These are phyloP conservation scores for Melieria picta DNA, from an alignment of 2,888 invertebrate species.

Conservation along the genomic window DNA sequence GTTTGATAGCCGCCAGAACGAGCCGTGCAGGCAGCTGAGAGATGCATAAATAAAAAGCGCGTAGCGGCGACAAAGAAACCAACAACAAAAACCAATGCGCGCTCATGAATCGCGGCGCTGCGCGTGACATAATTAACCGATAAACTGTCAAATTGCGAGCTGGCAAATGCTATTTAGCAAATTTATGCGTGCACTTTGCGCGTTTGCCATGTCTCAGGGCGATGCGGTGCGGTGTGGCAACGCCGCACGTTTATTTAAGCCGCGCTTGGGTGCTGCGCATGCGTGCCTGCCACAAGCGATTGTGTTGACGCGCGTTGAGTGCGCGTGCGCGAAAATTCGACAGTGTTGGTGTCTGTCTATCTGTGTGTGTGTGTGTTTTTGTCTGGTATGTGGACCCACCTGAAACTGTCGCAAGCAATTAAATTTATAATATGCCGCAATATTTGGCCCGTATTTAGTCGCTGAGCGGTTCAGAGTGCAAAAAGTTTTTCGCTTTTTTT, in stretches of 20 bases:
- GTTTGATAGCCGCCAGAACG: too few species aligned
- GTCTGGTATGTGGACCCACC: constrained; percentile 18
- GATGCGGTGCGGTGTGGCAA: neutral
- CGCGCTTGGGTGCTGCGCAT: constrained; percentile 13
- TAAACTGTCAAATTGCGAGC: constrained; percentile 47
- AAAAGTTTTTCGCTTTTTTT: too few species aligned
- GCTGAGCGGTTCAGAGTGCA: too few species aligned
- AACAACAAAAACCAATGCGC: too few species aligned
- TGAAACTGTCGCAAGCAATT: constrained; percentile 25
- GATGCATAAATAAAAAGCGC: too few species aligned
- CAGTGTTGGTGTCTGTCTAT: neutral
- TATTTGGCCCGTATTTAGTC: too few species aligned
- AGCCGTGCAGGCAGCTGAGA: too few species aligned
- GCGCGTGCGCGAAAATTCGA: constrained; percentile 15
- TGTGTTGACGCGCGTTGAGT: constrained; percentile 22
- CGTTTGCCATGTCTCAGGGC: neutral
- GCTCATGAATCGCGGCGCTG: neutral
- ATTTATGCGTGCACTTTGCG: constrained; percentile 44
- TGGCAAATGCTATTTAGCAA: constrained; percentile 45
- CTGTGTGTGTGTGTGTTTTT: neutral
- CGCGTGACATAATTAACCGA: constrained; percentile 48
- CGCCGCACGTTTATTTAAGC: constrained; percentile 9
- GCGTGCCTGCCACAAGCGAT: constrained; percentile 16
- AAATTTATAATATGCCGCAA: neutral
- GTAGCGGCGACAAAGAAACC: too few species aligned